These are phyloP conservation scores for Brassicogethes aeneus DNA, from an alignment of 2,888 invertebrate genomes.

Conservation along the genomic window DNA sequence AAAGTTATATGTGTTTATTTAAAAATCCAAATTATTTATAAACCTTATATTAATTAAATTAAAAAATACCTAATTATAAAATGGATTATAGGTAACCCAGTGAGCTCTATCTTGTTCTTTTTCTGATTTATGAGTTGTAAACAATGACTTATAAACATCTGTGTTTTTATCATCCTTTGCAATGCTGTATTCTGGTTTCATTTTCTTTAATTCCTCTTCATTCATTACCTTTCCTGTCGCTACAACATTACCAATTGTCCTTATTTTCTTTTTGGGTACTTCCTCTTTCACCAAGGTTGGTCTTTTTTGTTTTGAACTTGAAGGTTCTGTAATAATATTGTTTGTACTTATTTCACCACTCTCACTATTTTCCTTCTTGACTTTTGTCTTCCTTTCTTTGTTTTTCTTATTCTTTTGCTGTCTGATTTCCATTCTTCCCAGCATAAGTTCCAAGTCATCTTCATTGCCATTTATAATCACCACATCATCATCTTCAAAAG, in stretches of 20 bases:
- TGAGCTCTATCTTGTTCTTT: conserved; percentile 82
- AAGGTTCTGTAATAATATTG: no score
- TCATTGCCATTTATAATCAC: conserved; percentile 82
- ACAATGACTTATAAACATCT: conserved; percentile 90
- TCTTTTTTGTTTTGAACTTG: conserved; percentile 8
- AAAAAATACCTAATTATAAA: conserved; percentile 52
- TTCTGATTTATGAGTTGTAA: conserved; percentile 84
- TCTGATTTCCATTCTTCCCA: conserved; percentile 56
- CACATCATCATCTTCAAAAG: conserved; percentile 69
- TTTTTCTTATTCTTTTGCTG: conserved; percentile 57
- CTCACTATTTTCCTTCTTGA: conserved; percentile 18
- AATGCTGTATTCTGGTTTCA: conserved; percentile 73
- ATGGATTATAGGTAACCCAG: conserved; percentile 98
- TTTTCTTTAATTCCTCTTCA: conserved; percentile 57
- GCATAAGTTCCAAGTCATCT: conserved; percentile 62
- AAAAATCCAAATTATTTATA: background rate
- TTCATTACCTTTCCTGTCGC: conserved; percentile 27
- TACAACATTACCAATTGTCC: conserved; percentile 24
- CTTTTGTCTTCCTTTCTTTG: conserved; percentile 50
- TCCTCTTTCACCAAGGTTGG: conserved; percentile 13
- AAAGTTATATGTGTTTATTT: no score
- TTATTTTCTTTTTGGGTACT: conserved; percentile 17
- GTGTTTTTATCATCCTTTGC: conserved; percentile 85
- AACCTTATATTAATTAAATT: background rate
- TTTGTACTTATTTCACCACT: conserved; percentile 11